Percentiles rank a stretch among this genome's conserved stretches.
phyloP scores from a whole-genome alignment of 2,797 vertebrate genomes.

The Tadarida brasiliensis region DNA sequence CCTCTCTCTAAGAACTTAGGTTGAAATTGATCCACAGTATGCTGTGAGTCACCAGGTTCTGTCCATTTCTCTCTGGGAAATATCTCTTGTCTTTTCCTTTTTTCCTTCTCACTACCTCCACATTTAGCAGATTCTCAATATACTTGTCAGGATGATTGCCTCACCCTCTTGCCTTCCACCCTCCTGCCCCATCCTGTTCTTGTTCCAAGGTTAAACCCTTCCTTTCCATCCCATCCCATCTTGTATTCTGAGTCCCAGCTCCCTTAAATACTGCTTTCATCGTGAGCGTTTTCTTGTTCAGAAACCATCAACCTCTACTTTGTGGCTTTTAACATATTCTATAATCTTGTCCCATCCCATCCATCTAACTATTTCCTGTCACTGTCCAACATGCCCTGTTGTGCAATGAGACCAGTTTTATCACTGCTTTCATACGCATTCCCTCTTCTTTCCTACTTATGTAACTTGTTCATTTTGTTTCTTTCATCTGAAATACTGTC shows the following conservation, averaged over 20 bases:
- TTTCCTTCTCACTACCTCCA: background rate
- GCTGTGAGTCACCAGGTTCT: background rate
- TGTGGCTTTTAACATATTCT: constrained; percentile 9
- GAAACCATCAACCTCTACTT: background rate
- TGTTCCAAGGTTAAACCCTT: background rate
- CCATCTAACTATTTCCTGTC: background rate
- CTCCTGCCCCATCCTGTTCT: too few relatives aligned
- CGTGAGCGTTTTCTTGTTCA: background rate
- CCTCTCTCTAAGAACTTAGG: background rate
- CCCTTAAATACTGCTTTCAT: background rate
- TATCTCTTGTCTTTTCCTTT: background rate
- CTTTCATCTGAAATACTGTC: background rate
- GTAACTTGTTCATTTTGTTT: background rate
- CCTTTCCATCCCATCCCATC: background rate
- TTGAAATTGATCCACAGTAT: background rate
- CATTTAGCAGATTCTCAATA: background rate
- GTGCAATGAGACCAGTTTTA: background rate
- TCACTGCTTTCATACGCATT: background rate
- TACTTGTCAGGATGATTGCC: background rate
- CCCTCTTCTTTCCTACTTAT: background rate
- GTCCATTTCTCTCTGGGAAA: background rate
- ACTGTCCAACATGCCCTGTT: background rate
- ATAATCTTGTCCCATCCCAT: background rate
- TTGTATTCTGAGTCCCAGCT: background rate
- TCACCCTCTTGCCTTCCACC: background rate